These are phyloP conservation scores for Neolamprologus ventralis DNA, from an alignment of 2,113 vertebrate genomes.

Conservation along the genomic window DNA sequence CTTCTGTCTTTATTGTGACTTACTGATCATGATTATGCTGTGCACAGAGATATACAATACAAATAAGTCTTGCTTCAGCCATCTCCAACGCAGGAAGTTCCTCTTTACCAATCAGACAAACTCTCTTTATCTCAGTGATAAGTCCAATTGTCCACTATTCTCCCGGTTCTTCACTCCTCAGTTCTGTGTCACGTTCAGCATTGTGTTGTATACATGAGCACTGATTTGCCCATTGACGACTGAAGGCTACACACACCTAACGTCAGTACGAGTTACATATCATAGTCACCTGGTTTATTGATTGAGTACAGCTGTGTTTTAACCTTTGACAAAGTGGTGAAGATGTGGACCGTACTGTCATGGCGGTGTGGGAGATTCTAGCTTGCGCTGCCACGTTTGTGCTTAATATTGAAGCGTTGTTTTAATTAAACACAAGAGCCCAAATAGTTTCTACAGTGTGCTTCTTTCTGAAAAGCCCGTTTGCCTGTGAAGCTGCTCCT, in stretches of 20 bases:
- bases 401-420: fast-evolving
- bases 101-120: slow-evolving; percentile 10
- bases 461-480: background rate
- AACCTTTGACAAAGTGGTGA: background rate
- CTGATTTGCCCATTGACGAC: background rate
- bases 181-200: background rate
- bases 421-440: background rate
- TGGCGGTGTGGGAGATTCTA: background rate
- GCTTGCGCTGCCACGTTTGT: fast-evolving
- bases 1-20: background rate
- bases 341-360: fast-evolving
- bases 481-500: background rate
- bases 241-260: background rate
- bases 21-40: background rate
- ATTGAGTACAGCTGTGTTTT: background rate
- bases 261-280: background rate
- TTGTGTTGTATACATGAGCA: background rate
- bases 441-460: background rate
- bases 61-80: too few relatives aligned
- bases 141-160: background rate
- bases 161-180: background rate
- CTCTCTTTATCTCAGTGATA: background rate
- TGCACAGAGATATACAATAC: background rate
- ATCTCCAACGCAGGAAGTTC: background rate
- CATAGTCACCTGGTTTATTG: background rate